Evolutionary conservation across 2,888 invertebrate genomes (phyloP).

Genomic region (Caenorhabditis virilis): DNA sequence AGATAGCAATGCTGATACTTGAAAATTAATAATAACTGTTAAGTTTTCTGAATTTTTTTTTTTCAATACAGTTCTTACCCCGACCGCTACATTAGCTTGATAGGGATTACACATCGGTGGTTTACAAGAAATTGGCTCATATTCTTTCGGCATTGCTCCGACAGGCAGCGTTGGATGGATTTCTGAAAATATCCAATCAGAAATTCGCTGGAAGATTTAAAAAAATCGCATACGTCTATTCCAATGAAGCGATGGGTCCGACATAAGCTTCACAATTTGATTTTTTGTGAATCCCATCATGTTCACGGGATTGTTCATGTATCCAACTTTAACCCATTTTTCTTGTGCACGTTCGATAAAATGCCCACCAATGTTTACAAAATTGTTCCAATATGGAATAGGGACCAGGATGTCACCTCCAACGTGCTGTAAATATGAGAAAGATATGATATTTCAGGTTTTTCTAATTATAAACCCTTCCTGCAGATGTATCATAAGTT

Average conservation of each 20-base stretch:
- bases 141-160: conserved; percentile 43
- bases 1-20: too few relatives aligned
- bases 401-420: conserved; percentile 46
- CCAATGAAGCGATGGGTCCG: conserved; percentile 38
- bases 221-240: conserved; percentile 44
- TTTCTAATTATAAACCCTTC: conserved; percentile 20
- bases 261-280: conserved; percentile 36
- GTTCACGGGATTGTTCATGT: conserved; percentile 43
- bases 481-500: conserved; percentile 41
- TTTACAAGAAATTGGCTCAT: conserved; percentile 46
- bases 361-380: conserved; percentile 44
- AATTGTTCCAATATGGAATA: conserved; percentile 46
- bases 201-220: too few relatives aligned
- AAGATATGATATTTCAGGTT: not conserved
- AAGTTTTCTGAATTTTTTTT: not conserved
- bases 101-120: conserved; percentile 55
- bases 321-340: conserved; percentile 42
- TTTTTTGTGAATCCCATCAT: conserved; percentile 41
- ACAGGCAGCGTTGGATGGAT: conserved; percentile 48
- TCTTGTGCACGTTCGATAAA: conserved; percentile 48
- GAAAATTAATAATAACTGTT: not conserved
- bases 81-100: conserved; percentile 41
- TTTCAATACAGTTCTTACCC: conserved; percentile 19
- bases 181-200: conserved; percentile 34
- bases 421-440: conserved; percentile 31